Evolutionary conservation across 1,140 invertebrate species (phyloP), one percentile per base, ranked within the genome.

Genomic region (Psilanteris sp.): DNA sequence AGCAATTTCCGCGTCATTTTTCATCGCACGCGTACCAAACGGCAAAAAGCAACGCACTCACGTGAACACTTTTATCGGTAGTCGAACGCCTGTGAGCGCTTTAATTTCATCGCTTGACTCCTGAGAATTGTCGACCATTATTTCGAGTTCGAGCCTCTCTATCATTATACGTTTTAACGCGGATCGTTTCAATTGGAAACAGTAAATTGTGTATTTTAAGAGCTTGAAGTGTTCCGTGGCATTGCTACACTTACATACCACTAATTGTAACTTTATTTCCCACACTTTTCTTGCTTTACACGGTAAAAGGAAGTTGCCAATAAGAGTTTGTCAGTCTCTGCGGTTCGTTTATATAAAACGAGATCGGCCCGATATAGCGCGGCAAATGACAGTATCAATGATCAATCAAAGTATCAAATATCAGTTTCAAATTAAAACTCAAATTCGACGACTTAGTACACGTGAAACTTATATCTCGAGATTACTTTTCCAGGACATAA

Each of bases 41-140:
- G 11, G 27, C 22, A 8, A 36, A 54, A 36, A 44, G 26, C 50
- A 48, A 29, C 50, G 37, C 39, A 26, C 24, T 36, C 48, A 22
- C 48, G 48, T 29, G 20, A 54, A 66, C 61, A 54, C 20, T 67
- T 67, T 67, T 67, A 67, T 54, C 39, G 39, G 37, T 26, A 54
- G 16, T 54, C 61, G 29, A 52, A 52, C 26, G 15, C 24, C 13
- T 31, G 24, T 15, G 22, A 32, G 16, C 27, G 39, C 61, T 67
- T 67, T 46, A 54, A 46, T 67, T 66, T 36, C 61, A 50, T 50
- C 46, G 46, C 44, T 41, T 52, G 18, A 29, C 46, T 52, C 36
- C 36, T 32, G 46, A n/a, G 39, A 67, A 67, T 55, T 36, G 48
- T 67, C 62, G 48, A 36, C 39, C 41, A 67, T 67, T 67, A 67